These are phyloP conservation scores for Lasioglossum malachurum DNA, from an alignment of 2,888 invertebrate species.

Conservation along the genomic window DNA sequence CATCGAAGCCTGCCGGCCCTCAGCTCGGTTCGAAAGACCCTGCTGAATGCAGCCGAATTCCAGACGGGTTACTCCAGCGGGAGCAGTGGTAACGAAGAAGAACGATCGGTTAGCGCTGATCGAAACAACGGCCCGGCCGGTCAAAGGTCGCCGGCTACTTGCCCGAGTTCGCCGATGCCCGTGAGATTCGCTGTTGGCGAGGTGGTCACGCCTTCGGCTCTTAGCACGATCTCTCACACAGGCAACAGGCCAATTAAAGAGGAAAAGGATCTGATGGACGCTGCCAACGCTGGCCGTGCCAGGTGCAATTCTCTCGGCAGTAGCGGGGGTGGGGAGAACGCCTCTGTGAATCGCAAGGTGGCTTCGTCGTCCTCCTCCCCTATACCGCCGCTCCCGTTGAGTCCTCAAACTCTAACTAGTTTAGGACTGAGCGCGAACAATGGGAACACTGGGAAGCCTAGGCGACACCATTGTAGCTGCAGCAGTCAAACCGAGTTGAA, in stretches of 20 bases:
- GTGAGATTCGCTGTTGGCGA: constrained; percentile 90
- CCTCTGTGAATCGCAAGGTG: constrained; percentile 58
- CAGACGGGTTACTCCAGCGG: constrained; percentile 37
- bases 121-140: constrained; percentile 36
- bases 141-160: constrained; percentile 77
- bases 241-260: constrained; percentile 59
- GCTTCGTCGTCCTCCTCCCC: constrained; percentile 73
- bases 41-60: constrained; percentile 41
- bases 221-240: constrained; percentile 58
- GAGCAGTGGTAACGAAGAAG: constrained; percentile 58
- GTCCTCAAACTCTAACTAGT: constrained; percentile 88
- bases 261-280: constrained; percentile 58
- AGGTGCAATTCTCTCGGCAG: constrained; percentile 90
- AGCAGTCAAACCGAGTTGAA: constrained; percentile 91
- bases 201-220: constrained; percentile 86
- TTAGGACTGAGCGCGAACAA: constrained; percentile 88
- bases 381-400: constrained; percentile 84
- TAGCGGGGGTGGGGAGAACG: constrained; percentile 64
- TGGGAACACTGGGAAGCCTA: constrained; percentile 75
- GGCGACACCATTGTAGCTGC: constrained; percentile 87
- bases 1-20: constrained; percentile 89
- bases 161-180: constrained; percentile 84
- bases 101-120: constrained; percentile 30
- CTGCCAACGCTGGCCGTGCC: constrained; percentile 80
- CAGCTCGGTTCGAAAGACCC: constrained; percentile 54